phyloP scores from a whole-genome alignment of 2,113 vertebrate species.

The Puma concolor region DNA sequence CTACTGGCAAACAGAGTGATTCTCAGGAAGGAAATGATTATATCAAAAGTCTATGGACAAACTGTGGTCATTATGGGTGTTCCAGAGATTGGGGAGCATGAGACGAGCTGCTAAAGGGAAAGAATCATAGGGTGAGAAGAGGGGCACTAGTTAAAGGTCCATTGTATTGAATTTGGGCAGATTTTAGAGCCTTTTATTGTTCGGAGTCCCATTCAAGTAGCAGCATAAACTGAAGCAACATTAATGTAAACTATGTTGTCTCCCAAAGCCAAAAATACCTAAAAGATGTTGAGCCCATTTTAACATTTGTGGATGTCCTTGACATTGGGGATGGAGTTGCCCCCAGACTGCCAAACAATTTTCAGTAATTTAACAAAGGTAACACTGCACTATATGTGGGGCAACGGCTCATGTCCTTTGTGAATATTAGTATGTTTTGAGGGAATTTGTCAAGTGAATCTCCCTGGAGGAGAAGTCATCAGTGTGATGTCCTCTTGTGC shows the following conservation, averaged over 20 bases:
- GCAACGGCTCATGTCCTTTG: background rate
- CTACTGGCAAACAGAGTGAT: background rate
- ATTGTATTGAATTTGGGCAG: background rate
- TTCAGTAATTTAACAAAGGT: conserved; percentile 17
- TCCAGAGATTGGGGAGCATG: background rate
- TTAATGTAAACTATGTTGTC: background rate
- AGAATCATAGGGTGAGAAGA: background rate
- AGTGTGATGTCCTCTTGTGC: background rate
- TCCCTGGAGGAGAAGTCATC: background rate
- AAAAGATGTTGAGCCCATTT: background rate
- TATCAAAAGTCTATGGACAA: background rate
- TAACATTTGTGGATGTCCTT: background rate
- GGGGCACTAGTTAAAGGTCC: background rate
- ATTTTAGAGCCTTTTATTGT: background rate
- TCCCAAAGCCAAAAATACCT: background rate
- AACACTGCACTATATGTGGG: background rate
- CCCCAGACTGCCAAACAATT: background rate
- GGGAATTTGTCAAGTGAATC: background rate
- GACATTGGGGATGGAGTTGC: background rate
- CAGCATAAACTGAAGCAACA: background rate
- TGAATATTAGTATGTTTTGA: background rate
- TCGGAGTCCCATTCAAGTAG: background rate
- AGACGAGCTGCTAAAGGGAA: background rate
- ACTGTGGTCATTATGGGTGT: background rate
- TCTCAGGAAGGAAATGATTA: background rate